A percentile compares a stretch with the other conserved stretches of the same genome.
These are phyloP conservation scores for Melanophora roralis DNA, from an alignment of 2,888 invertebrate species.

Conservation along the genomic window DNA sequence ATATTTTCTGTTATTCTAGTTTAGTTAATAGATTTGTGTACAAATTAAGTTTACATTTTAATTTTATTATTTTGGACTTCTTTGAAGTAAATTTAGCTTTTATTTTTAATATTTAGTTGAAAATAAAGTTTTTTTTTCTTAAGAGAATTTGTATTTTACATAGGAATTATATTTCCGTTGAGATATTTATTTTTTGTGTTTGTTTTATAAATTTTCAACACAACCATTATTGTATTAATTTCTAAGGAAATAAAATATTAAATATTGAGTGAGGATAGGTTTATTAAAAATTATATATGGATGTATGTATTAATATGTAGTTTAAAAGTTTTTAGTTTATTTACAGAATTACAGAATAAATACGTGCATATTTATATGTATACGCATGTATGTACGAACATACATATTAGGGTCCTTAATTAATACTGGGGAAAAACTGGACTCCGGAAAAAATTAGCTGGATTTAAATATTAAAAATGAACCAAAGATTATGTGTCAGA, in stretches of 20 bases:
- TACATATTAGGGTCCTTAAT: background rate
- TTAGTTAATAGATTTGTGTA: no score
- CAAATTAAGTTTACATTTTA: background rate
- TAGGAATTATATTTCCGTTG: background rate
- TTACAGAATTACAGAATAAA: no score
- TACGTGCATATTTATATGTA: no score
- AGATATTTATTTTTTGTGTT: background rate
- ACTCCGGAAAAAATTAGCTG: no score
- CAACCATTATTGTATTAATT: slow-evolving; percentile 52
- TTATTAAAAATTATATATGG: background rate
- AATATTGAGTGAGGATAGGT: background rate
- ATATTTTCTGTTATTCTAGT: no score
- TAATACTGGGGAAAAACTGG: no score
- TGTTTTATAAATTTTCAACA: slow-evolving; percentile 40
- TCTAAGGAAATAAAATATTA: slow-evolving; percentile 28
- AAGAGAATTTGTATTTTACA: background rate
- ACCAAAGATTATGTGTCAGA: no score
- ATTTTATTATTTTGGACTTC: background rate
- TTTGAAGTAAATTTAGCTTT: slow-evolving; percentile 16
- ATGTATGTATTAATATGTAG: no score
- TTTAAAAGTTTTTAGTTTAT: no score
- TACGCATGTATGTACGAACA: no score
- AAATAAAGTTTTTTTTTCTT: background rate
- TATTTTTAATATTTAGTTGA: slow-evolving; percentile 11
- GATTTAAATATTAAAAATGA: no score